Evolutionary conservation across 1,140 invertebrate species (phyloP).

Genomic region (Triops longicaudatus): DNA sequence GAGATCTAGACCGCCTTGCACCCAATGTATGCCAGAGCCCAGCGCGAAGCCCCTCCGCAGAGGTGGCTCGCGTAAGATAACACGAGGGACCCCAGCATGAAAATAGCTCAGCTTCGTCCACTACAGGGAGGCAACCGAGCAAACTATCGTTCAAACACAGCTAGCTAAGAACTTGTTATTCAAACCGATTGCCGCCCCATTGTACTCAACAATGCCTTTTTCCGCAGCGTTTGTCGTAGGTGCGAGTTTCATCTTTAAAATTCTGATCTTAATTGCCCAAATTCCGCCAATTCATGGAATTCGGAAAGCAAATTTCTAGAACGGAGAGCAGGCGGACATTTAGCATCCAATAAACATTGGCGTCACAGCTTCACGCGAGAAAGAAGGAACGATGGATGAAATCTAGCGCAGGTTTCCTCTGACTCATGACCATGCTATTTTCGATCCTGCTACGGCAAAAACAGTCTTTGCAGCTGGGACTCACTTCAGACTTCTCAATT

Average conservation of each 20-base stretch:
- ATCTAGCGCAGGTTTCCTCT: slow-evolving; percentile 11
- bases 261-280: not conserved
- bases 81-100: slow-evolving; percentile 1
- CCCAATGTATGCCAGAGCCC: not conserved
- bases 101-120: slow-evolving; percentile 12
- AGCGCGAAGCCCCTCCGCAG: not conserved
- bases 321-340: not conserved
- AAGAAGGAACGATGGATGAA: slow-evolving; percentile 11
- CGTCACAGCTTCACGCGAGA: slow-evolving; percentile 13
- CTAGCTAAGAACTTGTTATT: not conserved
- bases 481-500: not conserved
- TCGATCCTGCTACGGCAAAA: not conserved
- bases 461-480: not conserved
- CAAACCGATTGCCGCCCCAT: not conserved
- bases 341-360: not conserved
- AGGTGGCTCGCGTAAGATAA: slow-evolving; percentile 7
- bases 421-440: slow-evolving; percentile 12
- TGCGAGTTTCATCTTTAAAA: not conserved
- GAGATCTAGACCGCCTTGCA: not conserved
- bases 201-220: not conserved
- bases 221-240: not conserved
- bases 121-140: not conserved
- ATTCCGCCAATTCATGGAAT: not conserved
- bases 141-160: not conserved
- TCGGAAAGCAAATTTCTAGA: not conserved